Evolutionary conservation across 92 coral and sea anemone genomes (phyloP), one percentile per base, ranked within the genome.

Genomic region (Actinernus sp.): DNA sequence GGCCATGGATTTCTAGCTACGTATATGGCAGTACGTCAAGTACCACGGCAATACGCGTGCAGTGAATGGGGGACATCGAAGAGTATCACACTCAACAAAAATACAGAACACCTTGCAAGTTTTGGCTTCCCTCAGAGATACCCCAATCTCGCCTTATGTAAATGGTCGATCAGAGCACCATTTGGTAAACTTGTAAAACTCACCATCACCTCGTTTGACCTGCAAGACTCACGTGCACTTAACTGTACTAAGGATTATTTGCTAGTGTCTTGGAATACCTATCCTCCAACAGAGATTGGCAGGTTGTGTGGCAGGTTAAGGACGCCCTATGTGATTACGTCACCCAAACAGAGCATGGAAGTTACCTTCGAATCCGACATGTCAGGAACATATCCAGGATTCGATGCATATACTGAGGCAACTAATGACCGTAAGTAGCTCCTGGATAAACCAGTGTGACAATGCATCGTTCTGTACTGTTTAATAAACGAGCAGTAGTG

Each of bases 301-400:
- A 26, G 31, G 28, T 19, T 79, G 11, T 79, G 86, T 55, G 86
- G 86, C 2, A 41, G 61, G 28, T 24, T 31, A 31, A 29, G 23
- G 12, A 31, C 72, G 48, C 72, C 72, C 19, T 20, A 48, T 47
- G 24, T 34, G 21, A 8, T 65, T 1, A 33, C 41, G 22, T 39
- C 71, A n/a, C 16, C 57, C 33, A 26, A 22, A 3, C 12, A 7
- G 2, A 43, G 22, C 0, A 31, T 81, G 27, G 3, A 0, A 14
- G 67, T 81, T 19, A 48, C 71, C 1, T 57, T 81, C 14, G 57
- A 12, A 36, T 21, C 70, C 3, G 88, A 81, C 74, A 71, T 74
- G 74, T 62, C 45, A 2, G 82, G 76, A 3, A 55, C 55, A 25
- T 81, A 64, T 52, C 71, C 82, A 21, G 88, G 88, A 43, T 81